Evolutionary conservation across 2,888 invertebrate genomes (phyloP).

Genomic region (Erpobdella octoculata): DNA sequence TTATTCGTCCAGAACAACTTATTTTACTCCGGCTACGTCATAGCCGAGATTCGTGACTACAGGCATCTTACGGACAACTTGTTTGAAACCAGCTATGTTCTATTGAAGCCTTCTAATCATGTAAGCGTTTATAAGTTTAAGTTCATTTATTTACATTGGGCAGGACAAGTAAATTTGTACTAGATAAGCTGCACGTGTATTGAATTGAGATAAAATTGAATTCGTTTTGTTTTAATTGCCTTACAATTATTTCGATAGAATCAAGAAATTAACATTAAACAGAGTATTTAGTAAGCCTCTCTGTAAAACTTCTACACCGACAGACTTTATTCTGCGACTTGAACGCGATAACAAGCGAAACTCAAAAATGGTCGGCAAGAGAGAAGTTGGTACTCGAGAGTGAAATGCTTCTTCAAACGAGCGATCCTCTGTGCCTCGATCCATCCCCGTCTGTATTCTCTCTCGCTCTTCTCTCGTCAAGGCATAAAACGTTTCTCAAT

Average conservation of each 20-base stretch:
- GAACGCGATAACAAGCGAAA: conserved; percentile 56
- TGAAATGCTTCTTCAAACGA: conserved; percentile 73
- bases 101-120: conserved; percentile 62
- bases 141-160: background rate
- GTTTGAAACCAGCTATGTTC: conserved; percentile 34
- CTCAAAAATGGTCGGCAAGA: conserved; percentile 63
- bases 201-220: background rate
- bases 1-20: conserved; percentile 42
- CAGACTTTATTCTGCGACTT: conserved; percentile 64
- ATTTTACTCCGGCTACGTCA: conserved; percentile 80
- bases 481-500: background rate
- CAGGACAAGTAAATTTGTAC: background rate
- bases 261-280: too few species aligned
- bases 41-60: conserved; percentile 81
- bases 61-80: conserved; percentile 65
- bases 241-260: too few species aligned
- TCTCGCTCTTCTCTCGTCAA: conserved; percentile 47
- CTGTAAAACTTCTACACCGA: too few species aligned
- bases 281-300: too few species aligned
- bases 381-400: conserved; percentile 73
- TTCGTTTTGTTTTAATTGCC: too few species aligned
- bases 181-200: too few species aligned
- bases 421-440: conserved; percentile 79
- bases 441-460: conserved; percentile 74
- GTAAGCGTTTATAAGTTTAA: conserved; percentile 54